Conservation (phyloP, 2,888 invertebrate genomes). For the Steinernema carpocapsae region DNA sequence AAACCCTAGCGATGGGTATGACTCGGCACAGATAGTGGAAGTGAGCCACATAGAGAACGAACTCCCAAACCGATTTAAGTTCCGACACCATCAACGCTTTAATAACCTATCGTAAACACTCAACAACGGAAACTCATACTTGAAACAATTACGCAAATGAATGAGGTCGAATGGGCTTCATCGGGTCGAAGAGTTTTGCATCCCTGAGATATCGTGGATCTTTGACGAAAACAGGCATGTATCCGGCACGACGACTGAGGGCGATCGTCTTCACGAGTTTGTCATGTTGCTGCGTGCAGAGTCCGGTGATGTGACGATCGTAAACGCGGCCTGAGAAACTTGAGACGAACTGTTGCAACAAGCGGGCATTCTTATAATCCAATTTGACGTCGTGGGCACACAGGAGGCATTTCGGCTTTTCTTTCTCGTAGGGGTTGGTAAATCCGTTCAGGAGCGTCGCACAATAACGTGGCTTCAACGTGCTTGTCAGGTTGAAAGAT, state of each 20-base stretch:
- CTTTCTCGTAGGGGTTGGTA: conserved; percentile 60
- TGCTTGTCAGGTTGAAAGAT: background rate
- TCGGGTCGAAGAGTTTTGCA: conserved; percentile 87
- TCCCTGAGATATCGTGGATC: conserved; percentile 82
- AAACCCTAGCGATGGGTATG: too few species aligned
- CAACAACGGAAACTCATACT: conserved; percentile 25
- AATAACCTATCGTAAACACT: conserved; percentile 12
- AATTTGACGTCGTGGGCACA: conserved; percentile 61
- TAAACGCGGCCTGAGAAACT: conserved; percentile 88
- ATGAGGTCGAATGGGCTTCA: conserved; percentile 75
- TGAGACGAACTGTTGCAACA: conserved; percentile 84
- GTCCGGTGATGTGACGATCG: conserved; percentile 88
- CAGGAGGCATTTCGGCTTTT: conserved; percentile 56
- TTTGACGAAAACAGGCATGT: conserved; percentile 84
- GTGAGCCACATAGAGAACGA: background rate
- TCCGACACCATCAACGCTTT: background rate
- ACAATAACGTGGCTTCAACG: background rate
- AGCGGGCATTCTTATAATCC: conserved; percentile 77
- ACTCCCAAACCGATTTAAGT: too few species aligned
- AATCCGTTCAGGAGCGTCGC: background rate
- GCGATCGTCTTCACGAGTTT: conserved; percentile 51
- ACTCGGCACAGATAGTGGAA: background rate
- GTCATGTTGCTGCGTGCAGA: conserved; percentile 75
- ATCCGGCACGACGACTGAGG: conserved; percentile 71
- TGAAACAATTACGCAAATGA: conserved; percentile 58